Base-by-base conservation (phyloP, 2,113 vertebrate species). In the Tragelaphus scriptus region DNA sequence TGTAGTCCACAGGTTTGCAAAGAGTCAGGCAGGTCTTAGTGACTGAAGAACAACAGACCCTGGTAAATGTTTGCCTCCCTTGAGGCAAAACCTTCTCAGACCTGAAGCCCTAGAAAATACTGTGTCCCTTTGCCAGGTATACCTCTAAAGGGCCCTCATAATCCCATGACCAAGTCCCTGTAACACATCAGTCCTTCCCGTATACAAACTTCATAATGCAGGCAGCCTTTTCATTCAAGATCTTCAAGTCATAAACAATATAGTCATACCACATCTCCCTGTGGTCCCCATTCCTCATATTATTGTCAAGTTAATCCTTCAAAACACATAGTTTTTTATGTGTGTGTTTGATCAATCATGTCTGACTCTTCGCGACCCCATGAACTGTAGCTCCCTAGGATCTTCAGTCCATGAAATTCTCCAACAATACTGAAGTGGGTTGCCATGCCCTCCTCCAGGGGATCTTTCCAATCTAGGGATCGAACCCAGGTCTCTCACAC, bases 1-100 rank as follows among this genome's bases (percentile, higher is more conserved):
- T 21, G 8, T 68, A 68, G 17, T 68, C 0, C 0, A 36, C 0
- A 8, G 32, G 4, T 9, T 21, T 68, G 17, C 65, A 68, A 10
- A 65, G 4, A 68, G 32, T 36, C 17, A 36, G 65, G 19, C 65
- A 68, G 0, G 4, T 36, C 16, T 68, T 68, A 68, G 65, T 36
- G 65, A 68, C 65, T 68, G 32, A 36, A 68, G n/a, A 68, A 68
- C 32, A 68, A n/a, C 65, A 36, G 65, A 68, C 32, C 4, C 65
- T 36, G 19, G 32, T 81, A 81, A 51, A 32, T 10, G 8, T 81
- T 51, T 81, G 79, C 16, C 28, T 81, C 28, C 28, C 28, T 81
- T 40, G 10, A 40, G 5, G 10, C 68, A 40, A 40, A 36, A 75
- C 36, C 19, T 40, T 81, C 47, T 81, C 28, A 51, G 47, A 51